A percentile compares a stretch with the other conserved stretches of the same genome.
Conservation (phyloP, 2,888 invertebrate species). For the Ramazzottius varieornatus region DNA sequence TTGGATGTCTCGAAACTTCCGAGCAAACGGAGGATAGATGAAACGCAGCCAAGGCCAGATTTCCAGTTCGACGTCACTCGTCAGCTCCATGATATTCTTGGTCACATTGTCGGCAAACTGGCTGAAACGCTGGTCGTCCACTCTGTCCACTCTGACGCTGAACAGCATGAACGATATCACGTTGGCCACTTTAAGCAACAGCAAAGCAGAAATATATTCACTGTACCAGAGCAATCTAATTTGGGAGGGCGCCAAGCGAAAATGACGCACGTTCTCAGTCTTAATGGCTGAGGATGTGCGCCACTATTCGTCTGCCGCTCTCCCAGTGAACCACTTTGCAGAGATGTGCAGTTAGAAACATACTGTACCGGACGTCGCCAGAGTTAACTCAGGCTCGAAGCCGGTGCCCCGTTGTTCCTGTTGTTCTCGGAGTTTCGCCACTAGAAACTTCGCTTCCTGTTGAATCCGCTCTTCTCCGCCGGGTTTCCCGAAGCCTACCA, state of each 20-base stretch:
- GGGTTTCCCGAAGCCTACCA: background rate
- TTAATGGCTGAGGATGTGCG: background rate
- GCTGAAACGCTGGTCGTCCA: constrained; percentile 9
- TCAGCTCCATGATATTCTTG: constrained; percentile 6
- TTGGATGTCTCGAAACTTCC: too few species aligned
- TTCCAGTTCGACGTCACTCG: constrained; percentile 6
- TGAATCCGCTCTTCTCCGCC: background rate
- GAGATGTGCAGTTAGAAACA: background rate
- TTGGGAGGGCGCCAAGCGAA: background rate
- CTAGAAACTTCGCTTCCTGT: background rate
- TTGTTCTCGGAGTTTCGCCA: background rate
- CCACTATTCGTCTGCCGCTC: too few species aligned
- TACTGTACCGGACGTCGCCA: too few species aligned
- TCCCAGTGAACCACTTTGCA: too few species aligned
- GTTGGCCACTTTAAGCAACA: constrained; percentile 9
- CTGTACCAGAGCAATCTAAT: too few species aligned
- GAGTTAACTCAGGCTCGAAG: too few species aligned
- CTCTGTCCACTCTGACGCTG: constrained; percentile 8
- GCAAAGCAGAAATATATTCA: constrained; percentile 7
- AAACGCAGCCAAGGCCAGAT: constrained; percentile 8
- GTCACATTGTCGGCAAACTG: constrained; percentile 6
- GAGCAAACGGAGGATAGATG: too few species aligned
- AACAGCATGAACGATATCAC: constrained; percentile 9
- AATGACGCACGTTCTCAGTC: background rate
- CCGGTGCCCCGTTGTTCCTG: too few species aligned